Conservation (phyloP, 2,797 vertebrate species). For the Catostomus latipinnis region DNA sequence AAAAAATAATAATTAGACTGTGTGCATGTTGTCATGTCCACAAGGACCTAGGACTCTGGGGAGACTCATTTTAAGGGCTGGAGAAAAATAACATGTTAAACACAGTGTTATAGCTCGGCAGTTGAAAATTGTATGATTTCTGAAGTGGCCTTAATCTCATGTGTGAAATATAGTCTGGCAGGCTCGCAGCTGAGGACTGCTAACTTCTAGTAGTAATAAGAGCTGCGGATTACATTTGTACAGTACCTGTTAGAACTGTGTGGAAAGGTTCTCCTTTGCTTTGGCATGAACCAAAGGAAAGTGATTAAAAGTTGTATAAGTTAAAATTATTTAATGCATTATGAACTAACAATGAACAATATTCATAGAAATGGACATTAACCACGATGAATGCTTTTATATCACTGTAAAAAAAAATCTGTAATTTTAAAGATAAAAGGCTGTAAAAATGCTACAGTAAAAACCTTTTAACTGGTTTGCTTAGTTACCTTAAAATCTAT, state of each 20-base stretch:
- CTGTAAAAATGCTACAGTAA: too few species aligned
- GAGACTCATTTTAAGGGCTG: slow-evolving; percentile 35
- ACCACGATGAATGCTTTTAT: too few species aligned
- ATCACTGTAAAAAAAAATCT: too few species aligned
- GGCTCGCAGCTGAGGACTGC: slow-evolving; percentile 8
- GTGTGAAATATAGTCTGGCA: slow-evolving; percentile 46
- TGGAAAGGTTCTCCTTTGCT: slow-evolving; percentile 9
- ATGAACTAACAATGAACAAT: too few species aligned
- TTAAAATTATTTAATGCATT: too few species aligned
- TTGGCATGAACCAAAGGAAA: slow-evolving; percentile 4
- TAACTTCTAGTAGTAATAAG: slow-evolving; percentile 23
- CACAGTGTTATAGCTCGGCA: neutral
- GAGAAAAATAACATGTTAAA: slow-evolving; percentile 47
- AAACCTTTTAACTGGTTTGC: too few species aligned
- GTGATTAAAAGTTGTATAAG: neutral
- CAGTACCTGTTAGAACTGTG: slow-evolving; percentile 24
- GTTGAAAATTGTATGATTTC: too few species aligned
- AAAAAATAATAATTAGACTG: too few species aligned
- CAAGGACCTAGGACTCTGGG: neutral
- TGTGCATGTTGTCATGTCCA: neutral
- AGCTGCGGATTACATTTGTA: slow-evolving; percentile 21
- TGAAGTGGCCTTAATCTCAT: slow-evolving; percentile 18
- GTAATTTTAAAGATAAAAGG: too few species aligned
- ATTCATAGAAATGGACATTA: too few species aligned
- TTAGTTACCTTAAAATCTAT: too few species aligned